Base-by-base conservation (phyloP, 2,113 vertebrate genomes). In the Callopanchax toddi region DNA sequence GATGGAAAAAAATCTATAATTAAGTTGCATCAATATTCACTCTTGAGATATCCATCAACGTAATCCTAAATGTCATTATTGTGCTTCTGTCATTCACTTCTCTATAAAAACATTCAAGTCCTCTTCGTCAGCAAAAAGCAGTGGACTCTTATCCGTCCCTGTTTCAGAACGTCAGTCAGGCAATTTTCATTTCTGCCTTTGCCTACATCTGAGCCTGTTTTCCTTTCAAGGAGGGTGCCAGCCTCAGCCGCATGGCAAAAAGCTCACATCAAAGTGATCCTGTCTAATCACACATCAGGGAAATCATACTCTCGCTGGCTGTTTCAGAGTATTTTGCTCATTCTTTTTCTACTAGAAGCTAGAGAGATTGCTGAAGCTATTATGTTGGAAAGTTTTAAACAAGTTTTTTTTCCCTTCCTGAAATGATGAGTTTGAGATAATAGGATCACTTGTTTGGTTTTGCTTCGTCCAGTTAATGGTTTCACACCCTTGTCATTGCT, bases 181-280 rank as follows among this genome's bases (percentile, higher is more conserved):
- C 39, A 42, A 45, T 56, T 76, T 71, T 74, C 39, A 39, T 65
- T 73, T 53, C 26, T 58, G 32, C 46, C 37, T 76, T 68, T 69
- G 6, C 39, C 22, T 2, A 12, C 13, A 8, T 64, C 63, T 60
- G 23, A 48, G 61, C 68, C 53, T 25, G 57, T 72, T 83, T 83
- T 70, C 60, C 40, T 70, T 69, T 69, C 34, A 55, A 66, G 58
- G 21, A 4, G 5, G 17, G 18, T 20, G 44, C 58, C 52, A 12
- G 48, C 46, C 60, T 70, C 59, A 34, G 62, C 71, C 59, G 15
- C 62, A 46, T 32, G 36, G 44, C 50, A 65, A 59, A 78, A 65
- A 81, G 60, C 81, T 69, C 61, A 73, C 78, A 82, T 83, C 67
- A 82, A 79, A 85, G 72, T 62, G 46, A 73, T 84, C 60, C 57